Base-by-base conservation (phyloP, 1,140 invertebrate species). In the Drosophila arawakana region DNA sequence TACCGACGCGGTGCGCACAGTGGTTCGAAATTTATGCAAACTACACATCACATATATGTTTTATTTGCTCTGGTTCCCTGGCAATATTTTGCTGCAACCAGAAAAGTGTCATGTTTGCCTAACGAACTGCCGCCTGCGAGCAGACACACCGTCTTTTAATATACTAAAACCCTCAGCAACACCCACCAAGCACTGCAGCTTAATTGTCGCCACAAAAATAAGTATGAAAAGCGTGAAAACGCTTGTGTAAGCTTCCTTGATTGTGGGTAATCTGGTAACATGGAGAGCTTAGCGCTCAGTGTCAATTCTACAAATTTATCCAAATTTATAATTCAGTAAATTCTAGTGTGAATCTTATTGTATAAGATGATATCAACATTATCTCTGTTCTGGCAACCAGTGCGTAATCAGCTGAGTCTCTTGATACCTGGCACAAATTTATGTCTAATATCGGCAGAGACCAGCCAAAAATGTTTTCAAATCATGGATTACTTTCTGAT, bases 81-180 rank as follows among this genome's bases (percentile, higher is more conserved):
- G 52, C 52, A 44, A 49, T 54, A 62, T 59, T 58, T 66, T 61
- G 65, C 60, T 52, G 34, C 15, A 35, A 41, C 71, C 57, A 46
- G 55, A 73, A 60, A 41, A 52, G 63, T 73, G 65, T 61, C 65
- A 68, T 73, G 71, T 69, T 69, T 73, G 71, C 65, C 71, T 73
- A 73, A 73, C 69, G 71, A 73, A 57, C 39, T 50, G 50, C 63
- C 43, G 43, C 18, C 44, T 44, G 30, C 62, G 44, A 13, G 25
- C 9, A 46, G 30, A 8, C 47, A 44, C 6, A 1, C 10, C n/a
- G 4, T 9, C 39, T 41, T 25, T 21, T 8, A 10, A 55, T 7
- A 35, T 25, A 50, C 44, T 11, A 11, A 2, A 39, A 39, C 10
- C 7, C 8, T 30, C 25, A 30, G 25, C 2, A 30, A 9, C 37